Evolutionary conservation across 1,140 invertebrate genomes (phyloP).

Genomic region (Brachionus koreanus): DNA sequence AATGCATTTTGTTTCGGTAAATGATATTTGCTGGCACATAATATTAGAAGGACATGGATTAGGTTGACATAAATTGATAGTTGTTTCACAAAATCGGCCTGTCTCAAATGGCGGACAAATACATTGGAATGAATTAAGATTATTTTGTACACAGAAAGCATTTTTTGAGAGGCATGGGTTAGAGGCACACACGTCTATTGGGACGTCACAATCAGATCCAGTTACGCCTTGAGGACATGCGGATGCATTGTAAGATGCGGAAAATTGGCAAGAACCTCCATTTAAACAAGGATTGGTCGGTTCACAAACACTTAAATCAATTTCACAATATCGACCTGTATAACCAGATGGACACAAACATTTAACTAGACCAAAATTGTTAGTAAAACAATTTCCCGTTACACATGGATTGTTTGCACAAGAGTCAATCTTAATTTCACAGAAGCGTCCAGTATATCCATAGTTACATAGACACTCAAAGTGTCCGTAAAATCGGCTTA

Average conservation of each 20-base stretch:
- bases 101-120: neutral
- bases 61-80: neutral
- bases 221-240: constrained; percentile 42
- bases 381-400: constrained; percentile 75
- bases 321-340: constrained; percentile 47
- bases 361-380: constrained; percentile 47
- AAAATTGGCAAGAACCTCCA: constrained; percentile 48
- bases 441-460: constrained; percentile 45
- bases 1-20: constrained; percentile 70
- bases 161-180: constrained; percentile 59
- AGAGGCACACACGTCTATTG: constrained; percentile 44
- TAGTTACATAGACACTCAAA: constrained; percentile 45
- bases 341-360: constrained; percentile 56
- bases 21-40: constrained; percentile 53
- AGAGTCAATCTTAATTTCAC: constrained; percentile 64
- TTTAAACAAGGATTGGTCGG: constrained; percentile 44
- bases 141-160: constrained; percentile 61
- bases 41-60: constrained; percentile 7
- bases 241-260: constrained; percentile 42
- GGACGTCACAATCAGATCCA: constrained; percentile 47
- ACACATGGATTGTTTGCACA: constrained; percentile 71
- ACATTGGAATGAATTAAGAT: constrained; percentile 1
- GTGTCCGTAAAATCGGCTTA: neutral
- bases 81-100: constrained; percentile 46
- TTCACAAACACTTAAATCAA: constrained; percentile 27